Evolutionary conservation across 2,888 invertebrate species (phyloP).

Genomic region (Temnothorax rugatulus): DNA sequence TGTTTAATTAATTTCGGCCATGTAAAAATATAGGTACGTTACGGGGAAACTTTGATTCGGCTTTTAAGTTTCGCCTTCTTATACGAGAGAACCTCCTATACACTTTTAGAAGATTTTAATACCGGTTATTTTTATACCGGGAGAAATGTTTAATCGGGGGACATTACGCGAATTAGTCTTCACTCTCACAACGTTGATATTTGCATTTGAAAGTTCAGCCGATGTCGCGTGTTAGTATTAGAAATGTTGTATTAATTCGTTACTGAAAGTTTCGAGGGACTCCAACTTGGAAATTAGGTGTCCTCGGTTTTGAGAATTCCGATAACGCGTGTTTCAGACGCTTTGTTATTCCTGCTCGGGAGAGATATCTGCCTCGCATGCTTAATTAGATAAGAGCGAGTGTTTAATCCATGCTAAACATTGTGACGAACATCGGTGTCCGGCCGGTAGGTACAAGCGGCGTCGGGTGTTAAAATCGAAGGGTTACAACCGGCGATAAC

Average conservation of each 20-base stretch:
- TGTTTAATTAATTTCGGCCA: constrained; percentile 44
- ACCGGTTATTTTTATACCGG: constrained; percentile 9
- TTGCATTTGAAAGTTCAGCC: constrained; percentile 17
- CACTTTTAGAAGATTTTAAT: not conserved
- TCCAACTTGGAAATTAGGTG: not conserved
- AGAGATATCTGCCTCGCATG: not conserved
- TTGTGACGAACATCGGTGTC: constrained; percentile 10
- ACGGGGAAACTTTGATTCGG: constrained; percentile 4
- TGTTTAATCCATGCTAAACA: not conserved
- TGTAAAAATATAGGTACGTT: not conserved
- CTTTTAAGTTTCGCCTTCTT: not conserved
- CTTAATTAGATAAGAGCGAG: constrained; percentile 17
- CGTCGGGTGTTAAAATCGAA: constrained; percentile 26
- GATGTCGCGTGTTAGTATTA: constrained; percentile 8
- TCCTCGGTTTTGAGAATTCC: constrained; percentile 7
- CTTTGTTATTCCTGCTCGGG: not conserved
- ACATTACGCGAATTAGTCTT: constrained; percentile 3
- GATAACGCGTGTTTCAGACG: not conserved
- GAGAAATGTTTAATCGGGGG: constrained; percentile 1
- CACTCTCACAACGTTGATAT: constrained; percentile 1
- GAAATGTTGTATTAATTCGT: constrained; percentile 38
- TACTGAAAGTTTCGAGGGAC: not conserved
- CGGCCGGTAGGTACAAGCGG: not conserved
- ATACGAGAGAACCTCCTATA: not conserved
- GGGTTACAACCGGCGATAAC: not conserved